Conservation (phyloP, 2,113 vertebrate genomes). For the Edolisoma coerulescens region DNA sequence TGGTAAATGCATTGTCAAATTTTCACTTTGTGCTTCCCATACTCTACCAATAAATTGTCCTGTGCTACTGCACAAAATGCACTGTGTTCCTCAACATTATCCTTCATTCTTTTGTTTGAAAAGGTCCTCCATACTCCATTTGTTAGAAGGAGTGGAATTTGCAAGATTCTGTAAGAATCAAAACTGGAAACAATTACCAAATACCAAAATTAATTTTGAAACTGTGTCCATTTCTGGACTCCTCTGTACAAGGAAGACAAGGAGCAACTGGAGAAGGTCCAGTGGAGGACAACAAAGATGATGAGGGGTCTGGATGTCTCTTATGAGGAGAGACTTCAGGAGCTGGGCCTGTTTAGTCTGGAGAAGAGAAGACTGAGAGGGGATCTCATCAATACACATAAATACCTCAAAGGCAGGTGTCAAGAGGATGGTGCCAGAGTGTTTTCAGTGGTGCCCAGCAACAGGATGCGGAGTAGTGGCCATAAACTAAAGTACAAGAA, state of each 20-base stretch:
- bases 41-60: background rate
- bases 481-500: background rate
- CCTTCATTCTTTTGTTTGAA: background rate
- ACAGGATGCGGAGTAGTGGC: accelerated
- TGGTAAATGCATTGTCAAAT: background rate
- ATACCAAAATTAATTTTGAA: background rate
- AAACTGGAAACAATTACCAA: background rate
- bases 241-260: background rate
- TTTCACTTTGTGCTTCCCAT: background rate
- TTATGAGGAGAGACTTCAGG: background rate
- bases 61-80: background rate
- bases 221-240: background rate
- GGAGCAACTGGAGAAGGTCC: background rate
- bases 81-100: background rate
- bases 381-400: background rate
- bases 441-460: accelerated
- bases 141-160: background rate
- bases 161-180: background rate
- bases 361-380: background rate
- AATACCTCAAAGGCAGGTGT: background rate
- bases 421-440: background rate
- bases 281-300: background rate
- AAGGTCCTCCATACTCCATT: background rate
- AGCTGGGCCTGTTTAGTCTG: background rate
- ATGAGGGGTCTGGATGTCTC: background rate